These are phyloP conservation scores for Hydrolagus affinis DNA, from an alignment of 2,113 vertebrate genomes.

Conservation along the genomic window DNA sequence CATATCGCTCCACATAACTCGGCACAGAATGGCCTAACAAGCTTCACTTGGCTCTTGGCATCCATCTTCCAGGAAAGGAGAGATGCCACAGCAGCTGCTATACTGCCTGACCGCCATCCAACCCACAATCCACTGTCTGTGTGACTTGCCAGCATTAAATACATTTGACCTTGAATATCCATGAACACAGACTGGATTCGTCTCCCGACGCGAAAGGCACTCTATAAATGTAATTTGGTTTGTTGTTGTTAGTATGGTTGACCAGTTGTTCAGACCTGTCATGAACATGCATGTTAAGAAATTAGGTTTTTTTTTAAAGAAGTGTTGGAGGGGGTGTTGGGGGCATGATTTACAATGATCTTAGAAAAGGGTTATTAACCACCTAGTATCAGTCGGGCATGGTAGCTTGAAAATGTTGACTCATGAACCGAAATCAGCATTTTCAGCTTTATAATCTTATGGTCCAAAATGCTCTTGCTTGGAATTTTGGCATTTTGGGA, in stretches of 20 bases:
- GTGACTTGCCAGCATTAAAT: background rate
- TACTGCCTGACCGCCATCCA: background rate
- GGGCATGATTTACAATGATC: no score
- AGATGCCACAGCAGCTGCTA: background rate
- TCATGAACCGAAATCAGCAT: no score
- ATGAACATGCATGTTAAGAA: background rate
- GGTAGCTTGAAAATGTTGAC: no score
- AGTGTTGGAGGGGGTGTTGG: no score
- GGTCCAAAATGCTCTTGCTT: no score
- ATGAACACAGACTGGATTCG: no score
- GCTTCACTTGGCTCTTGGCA: background rate
- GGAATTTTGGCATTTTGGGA: no score
- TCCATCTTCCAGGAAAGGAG: background rate
- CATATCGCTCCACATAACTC: background rate
- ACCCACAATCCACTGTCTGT: background rate
- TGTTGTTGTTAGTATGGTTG: background rate
- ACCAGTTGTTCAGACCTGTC: background rate
- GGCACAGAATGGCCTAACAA: background rate
- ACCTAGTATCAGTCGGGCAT: no score
- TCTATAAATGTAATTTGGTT: no score
- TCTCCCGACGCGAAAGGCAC: no score
- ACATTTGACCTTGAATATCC: background rate
- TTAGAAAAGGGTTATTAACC: no score
- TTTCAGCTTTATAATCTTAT: no score
- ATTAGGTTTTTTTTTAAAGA: background rate